A percentile compares a stretch with the other conserved stretches of the same genome.
phyloP scores from a whole-genome alignment of 2,888 invertebrate species.

The Phania funesta region DNA sequence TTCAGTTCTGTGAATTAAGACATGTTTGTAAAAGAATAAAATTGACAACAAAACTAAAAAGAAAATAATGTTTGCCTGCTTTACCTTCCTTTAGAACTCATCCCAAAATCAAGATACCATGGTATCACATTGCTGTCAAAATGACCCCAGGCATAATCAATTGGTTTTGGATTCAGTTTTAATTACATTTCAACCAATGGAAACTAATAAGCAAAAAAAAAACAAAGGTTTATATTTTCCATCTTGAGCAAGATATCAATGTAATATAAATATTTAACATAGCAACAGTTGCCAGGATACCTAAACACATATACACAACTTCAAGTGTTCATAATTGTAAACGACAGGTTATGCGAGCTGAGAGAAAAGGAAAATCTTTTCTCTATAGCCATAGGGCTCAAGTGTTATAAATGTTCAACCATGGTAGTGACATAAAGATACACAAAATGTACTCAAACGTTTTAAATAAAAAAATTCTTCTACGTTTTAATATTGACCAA shows the following conservation, averaged over 20 bases:
- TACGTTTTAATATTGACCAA: slow-evolving; percentile 16
- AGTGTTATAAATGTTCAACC: slow-evolving; percentile 36
- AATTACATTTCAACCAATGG: slow-evolving; percentile 72
- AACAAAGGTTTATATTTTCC: background rate
- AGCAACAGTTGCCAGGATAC: slow-evolving; percentile 53
- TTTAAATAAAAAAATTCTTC: too few relatives aligned
- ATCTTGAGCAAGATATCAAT: background rate
- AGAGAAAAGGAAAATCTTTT: background rate
- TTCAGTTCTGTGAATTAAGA: too few relatives aligned
- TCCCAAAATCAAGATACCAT: background rate
- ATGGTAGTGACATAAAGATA: background rate
- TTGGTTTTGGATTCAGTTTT: slow-evolving; percentile 77
- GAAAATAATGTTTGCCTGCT: background rate
- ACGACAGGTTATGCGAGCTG: background rate
- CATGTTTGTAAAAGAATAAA: too few relatives aligned
- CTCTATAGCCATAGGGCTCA: slow-evolving; percentile 52
- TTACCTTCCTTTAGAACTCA: background rate
- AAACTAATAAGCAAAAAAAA: slow-evolving; percentile 12
- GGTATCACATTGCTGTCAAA: slow-evolving; percentile 37
- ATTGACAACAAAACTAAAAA: too few relatives aligned
- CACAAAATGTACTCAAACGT: background rate
- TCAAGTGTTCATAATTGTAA: slow-evolving; percentile 21
- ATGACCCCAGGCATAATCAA: slow-evolving; percentile 71
- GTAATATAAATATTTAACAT: slow-evolving; percentile 25
- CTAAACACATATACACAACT: background rate